A percentile compares a stretch with the other conserved stretches of the same genome.
These are phyloP conservation scores for Ptyas mucosa DNA, from an alignment of 2,113 vertebrate genomes.

Conservation along the genomic window DNA sequence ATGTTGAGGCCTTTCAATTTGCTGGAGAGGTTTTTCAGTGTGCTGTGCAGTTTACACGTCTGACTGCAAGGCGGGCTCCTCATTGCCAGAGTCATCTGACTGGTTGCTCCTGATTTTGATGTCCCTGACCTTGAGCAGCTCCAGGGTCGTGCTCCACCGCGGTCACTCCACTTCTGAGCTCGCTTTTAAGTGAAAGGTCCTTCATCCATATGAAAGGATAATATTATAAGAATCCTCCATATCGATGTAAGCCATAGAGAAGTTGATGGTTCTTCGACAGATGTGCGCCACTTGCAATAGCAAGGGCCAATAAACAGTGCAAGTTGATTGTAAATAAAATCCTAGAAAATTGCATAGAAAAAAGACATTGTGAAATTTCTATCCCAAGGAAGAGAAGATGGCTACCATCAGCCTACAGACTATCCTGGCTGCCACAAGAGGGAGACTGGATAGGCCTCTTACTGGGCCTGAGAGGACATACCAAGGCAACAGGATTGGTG, in stretches of 20 bases:
- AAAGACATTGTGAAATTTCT: too few relatives aligned
- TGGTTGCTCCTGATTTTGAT: slow-evolving; percentile 89
- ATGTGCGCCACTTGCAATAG: slow-evolving; percentile 82
- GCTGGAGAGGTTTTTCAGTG: slow-evolving; percentile 82
- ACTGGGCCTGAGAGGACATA: too few relatives aligned
- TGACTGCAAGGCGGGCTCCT: slow-evolving; percentile 84
- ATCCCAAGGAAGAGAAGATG: too few relatives aligned
- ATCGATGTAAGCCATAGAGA: slow-evolving; percentile 89
- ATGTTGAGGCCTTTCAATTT: slow-evolving; percentile 94
- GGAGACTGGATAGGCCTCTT: too few relatives aligned
- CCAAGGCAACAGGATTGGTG: too few relatives aligned
- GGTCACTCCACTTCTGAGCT: slow-evolving; percentile 91
- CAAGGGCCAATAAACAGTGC: too few relatives aligned
- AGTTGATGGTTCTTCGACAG: slow-evolving; percentile 92
- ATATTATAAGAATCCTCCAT: slow-evolving; percentile 93
- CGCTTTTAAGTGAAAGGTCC: slow-evolving; percentile 94
- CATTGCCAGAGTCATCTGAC: slow-evolving; percentile 97
- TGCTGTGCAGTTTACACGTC: slow-evolving; percentile 82
- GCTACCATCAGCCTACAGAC: too few relatives aligned
- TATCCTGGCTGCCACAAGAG: too few relatives aligned
- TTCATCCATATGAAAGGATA: slow-evolving; percentile 88
- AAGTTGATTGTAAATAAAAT: too few relatives aligned
- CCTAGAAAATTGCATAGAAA: too few relatives aligned
- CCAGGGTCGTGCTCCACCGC: slow-evolving; percentile 90
- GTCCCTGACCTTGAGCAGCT: slow-evolving; percentile 92